Base-by-base conservation (phyloP, 2,113 vertebrate species). In the Cnemophilus loriae region DNA sequence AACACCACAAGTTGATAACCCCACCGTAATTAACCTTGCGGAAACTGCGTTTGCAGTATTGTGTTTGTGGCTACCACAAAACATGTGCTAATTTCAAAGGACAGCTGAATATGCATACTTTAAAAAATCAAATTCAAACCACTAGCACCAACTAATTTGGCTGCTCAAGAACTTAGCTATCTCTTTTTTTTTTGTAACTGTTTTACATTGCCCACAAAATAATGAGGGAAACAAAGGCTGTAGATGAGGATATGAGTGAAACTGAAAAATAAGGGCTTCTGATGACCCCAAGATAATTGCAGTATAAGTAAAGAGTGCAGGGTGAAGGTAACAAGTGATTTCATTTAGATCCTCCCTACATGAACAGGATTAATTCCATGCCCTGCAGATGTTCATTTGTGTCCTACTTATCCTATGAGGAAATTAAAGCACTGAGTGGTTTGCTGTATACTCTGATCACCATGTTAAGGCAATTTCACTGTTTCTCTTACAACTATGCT, bases 341-440 rank as follows among this genome's bases (percentile, higher is more conserved):
- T 91, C 33, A 85, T 89, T 95, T 59, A 96, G 87, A 88, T 88
- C 44, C 65, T 96, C n/a, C 75, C 49, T 49, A 53, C 39, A 52
- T 13, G 41, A 90, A 73, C 12, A 59, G 46, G 33, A 87, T 76
- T 89, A 64, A 79, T 90, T 95, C 80, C 55, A 49, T 22, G 33
- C 22, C 78, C 71, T 92, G 78, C 74, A 93, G 70, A 93, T 61
- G 61, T 71, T 89, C 59, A 68, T 79, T 87, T 89, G 37, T 55
- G 35, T 57, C 81, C 49, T 67, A 13, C 35, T 73, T 89, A 89
- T 30, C 18, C 79, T n/a, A 19, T 18, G 1, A n/a, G 41, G 84
- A 90, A 87, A 95, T 89, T 64, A 93, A 91, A 74, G 82, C 27
- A 15, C 57, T 16, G 44, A 26, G 44, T 61, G 6, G 56, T 80